Conservation (phyloP, 2,113 vertebrate genomes). For the Zapornia atra region DNA sequence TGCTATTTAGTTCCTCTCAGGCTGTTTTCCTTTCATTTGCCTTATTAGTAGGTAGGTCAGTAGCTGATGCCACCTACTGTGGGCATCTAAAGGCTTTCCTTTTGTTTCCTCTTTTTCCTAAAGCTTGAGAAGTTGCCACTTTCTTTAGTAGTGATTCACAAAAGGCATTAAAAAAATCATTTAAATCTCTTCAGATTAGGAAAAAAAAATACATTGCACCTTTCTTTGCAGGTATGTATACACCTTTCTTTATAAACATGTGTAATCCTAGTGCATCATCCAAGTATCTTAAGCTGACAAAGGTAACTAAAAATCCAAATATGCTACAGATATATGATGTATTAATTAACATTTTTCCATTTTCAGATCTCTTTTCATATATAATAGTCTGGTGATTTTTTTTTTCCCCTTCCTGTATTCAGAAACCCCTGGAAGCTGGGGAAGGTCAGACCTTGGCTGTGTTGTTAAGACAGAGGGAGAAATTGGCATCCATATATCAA, state of each 20-base stretch:
- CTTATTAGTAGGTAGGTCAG: slow-evolving; percentile 75
- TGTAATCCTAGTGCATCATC: background rate
- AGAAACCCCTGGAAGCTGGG: background rate
- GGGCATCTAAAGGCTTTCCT: slow-evolving; percentile 71
- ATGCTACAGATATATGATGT: background rate
- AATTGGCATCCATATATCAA: slow-evolving; percentile 11
- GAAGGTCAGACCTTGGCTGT: slow-evolving; percentile 21
- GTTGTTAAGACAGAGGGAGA: slow-evolving; percentile 22
- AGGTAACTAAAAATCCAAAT: background rate
- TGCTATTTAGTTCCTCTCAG: slow-evolving; percentile 68
- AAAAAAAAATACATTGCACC: background rate
- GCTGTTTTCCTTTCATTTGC: slow-evolving; percentile 74
- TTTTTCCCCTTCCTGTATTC: background rate
- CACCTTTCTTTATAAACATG: background rate
- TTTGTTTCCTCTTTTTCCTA: slow-evolving; percentile 51
- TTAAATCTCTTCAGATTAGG: slow-evolving; percentile 12
- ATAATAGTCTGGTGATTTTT: background rate
- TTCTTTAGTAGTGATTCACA: slow-evolving; percentile 47
- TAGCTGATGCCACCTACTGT: slow-evolving; percentile 74
- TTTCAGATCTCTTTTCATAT: slow-evolving; percentile 4
- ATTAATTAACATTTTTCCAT: slow-evolving; percentile 20
- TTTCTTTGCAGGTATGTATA: background rate
- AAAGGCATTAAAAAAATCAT: slow-evolving; percentile 47
- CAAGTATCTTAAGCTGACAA: background rate
- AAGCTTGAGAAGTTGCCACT: slow-evolving; percentile 61